Percentiles rank a stretch among this genome's conserved stretches.
Conservation (phyloP, 2,113 vertebrate genomes). For the Malurus elegans region DNA sequence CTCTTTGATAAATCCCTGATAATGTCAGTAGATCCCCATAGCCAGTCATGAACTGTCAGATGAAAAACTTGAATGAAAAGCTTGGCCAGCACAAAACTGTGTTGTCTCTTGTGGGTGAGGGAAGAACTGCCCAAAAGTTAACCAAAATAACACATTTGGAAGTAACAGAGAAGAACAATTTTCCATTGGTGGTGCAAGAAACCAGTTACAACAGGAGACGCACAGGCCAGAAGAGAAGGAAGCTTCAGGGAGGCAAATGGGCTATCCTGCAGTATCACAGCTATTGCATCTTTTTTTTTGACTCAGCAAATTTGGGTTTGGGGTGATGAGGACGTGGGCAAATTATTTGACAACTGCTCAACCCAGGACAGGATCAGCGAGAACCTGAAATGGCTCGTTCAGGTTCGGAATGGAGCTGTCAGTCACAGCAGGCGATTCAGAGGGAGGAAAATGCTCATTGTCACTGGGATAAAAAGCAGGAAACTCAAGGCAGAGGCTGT, state of each 20-base stretch:
- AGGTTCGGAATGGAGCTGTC: not conserved
- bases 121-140: not conserved
- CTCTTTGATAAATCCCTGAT: not conserved
- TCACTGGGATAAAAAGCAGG: rapidly evolving
- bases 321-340: not conserved
- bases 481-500: not conserved
- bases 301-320: not conserved
- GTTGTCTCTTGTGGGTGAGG: not conserved
- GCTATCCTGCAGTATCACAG: not conserved
- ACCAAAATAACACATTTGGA: not conserved
- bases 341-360: not conserved
- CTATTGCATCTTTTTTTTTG: not conserved
- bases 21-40: not conserved
- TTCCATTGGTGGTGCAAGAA: not conserved
- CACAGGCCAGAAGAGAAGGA: not conserved
- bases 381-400: not conserved
- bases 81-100: not conserved
- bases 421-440: not conserved
- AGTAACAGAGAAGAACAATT: not conserved
- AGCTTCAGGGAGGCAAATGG: not conserved
- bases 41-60: not conserved
- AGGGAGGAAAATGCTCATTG: not conserved
- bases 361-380: not conserved
- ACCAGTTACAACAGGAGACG: not conserved
- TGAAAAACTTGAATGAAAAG: not conserved